Evolutionary conservation across 2,888 invertebrate genomes (phyloP), one percentile per base, ranked within the genome.

Genomic region (Lasioglossum leucozonium): DNA sequence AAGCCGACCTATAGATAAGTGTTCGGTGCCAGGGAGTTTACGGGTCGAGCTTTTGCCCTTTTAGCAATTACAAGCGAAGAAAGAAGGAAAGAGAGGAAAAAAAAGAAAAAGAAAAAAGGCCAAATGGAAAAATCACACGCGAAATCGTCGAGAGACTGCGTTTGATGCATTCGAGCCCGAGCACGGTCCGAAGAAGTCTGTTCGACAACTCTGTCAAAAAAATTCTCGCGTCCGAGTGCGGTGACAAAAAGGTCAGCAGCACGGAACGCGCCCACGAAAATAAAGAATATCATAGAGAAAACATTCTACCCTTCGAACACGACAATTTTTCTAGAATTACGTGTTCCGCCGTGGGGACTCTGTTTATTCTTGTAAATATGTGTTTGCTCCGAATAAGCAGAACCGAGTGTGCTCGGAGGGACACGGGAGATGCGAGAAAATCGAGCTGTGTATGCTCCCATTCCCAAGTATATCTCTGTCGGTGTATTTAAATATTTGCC

Each of bases 401-500:
- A 34, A 11, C 47, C 42, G 34, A 34, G 40, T 34, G 47, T 67
- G 37, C 37, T 65, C 44, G 10, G 13, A 4, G 30, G 65, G 65
- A 30, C 34, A 67, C 37, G 37, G 37, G 26, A n/a, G 69, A 67
- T 34, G 42, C 62, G 62, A 73, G 42, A 71, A 84, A 51, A 84
- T 78, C 62, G 69, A 77, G 47, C 37, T 8, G 67, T 47, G 76
- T n/a, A n/a, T 77, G 37, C 37, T 51, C 11, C 47, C 37, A 77
- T 37, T 51, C 11, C 47, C 37, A 77, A 77, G 67, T 67, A 51
- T 67, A 74, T 84, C 84, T 84, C 51, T 74, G 84, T 74, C 71
- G 78, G 84, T 84, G 74, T 84, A 84, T 84, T 84, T 84, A 84
- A 84, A 84, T 84, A 84, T 84, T 84, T 84, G 84, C 34, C 84